These are phyloP conservation scores for Fragum fragum DNA, from an alignment of 2,888 invertebrate genomes.

Conservation along the genomic window DNA sequence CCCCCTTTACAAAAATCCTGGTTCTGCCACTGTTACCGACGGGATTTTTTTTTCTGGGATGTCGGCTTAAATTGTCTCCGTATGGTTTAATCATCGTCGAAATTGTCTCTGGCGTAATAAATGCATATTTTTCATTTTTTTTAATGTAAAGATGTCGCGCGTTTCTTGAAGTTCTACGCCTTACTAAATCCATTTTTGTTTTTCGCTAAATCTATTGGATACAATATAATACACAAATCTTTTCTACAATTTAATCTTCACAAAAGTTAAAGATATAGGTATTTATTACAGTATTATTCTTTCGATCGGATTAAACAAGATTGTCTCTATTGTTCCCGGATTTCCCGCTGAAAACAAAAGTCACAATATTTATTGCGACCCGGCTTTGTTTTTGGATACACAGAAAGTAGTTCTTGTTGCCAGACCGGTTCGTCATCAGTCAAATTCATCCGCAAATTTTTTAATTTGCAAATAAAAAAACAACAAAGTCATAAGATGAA, in stretches of 20 bases:
- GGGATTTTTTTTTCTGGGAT: too few relatives aligned
- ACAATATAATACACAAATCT: slow-evolving; percentile 4
- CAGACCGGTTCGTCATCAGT: slow-evolving; percentile 9
- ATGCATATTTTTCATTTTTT: too few relatives aligned
- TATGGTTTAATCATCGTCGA: too few relatives aligned
- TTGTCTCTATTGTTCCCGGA: slow-evolving; percentile 14
- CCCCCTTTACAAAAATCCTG: too few relatives aligned
- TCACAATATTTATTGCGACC: slow-evolving; percentile 40
- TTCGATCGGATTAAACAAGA: slow-evolving; percentile 24
- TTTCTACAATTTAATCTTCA: slow-evolving; percentile 2
- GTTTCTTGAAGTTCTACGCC: too few relatives aligned
- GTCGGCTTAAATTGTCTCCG: too few relatives aligned
- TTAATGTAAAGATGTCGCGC: too few relatives aligned
- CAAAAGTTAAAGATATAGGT: background rate
- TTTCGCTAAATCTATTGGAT: slow-evolving; percentile 10
- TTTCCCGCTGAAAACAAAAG: slow-evolving; percentile 45
- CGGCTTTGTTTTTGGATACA: slow-evolving; percentile 21
- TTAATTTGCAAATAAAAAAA: too few relatives aligned
- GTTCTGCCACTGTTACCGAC: too few relatives aligned
- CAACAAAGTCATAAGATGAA: too few relatives aligned
- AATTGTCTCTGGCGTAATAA: too few relatives aligned
- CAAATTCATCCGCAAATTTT: background rate
- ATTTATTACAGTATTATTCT: slow-evolving; percentile 28
- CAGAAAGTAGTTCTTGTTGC: slow-evolving; percentile 19
- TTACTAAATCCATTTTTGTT: background rate